Percentiles rank a stretch among this genome's conserved stretches.
Evolutionary conservation across 2,113 vertebrate genomes (phyloP).

Genomic region (Cavia aperea): DNA sequence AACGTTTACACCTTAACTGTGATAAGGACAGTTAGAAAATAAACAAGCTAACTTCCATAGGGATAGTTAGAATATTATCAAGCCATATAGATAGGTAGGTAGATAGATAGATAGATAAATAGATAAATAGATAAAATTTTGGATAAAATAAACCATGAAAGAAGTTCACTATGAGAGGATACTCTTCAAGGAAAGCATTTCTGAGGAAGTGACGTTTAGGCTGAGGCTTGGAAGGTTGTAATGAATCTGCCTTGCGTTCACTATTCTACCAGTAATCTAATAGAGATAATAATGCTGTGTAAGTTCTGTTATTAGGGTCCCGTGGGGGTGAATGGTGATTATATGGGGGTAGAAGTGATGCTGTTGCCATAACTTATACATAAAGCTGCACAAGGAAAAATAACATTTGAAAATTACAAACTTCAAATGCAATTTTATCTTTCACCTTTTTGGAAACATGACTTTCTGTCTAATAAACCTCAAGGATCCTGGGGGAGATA

Average conservation of each 20-base stretch:
- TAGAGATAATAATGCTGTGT: background rate
- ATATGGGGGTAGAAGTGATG: background rate
- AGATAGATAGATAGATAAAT: background rate
- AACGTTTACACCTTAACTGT: background rate
- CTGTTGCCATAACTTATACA: background rate
- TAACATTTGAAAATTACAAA: background rate
- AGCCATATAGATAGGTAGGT: too few relatives aligned
- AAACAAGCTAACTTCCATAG: background rate
- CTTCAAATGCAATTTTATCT: background rate
- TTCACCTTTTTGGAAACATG: background rate
- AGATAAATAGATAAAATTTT: background rate
- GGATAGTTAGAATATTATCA: too few relatives aligned
- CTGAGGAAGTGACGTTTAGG: background rate
- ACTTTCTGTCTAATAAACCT: background rate
- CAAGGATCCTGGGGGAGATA: background rate
- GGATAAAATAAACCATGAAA: constrained; percentile 4
- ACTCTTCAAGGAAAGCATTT: background rate
- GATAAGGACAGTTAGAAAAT: background rate
- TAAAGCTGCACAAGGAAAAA: background rate
- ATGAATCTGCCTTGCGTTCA: background rate
- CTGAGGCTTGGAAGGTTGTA: background rate
- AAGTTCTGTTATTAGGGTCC: background rate
- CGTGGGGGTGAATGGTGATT: background rate
- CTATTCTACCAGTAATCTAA: background rate
- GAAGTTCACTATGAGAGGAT: background rate